phyloP scores from a whole-genome alignment of 2,113 vertebrate species.

The Callipepla squamata region DNA sequence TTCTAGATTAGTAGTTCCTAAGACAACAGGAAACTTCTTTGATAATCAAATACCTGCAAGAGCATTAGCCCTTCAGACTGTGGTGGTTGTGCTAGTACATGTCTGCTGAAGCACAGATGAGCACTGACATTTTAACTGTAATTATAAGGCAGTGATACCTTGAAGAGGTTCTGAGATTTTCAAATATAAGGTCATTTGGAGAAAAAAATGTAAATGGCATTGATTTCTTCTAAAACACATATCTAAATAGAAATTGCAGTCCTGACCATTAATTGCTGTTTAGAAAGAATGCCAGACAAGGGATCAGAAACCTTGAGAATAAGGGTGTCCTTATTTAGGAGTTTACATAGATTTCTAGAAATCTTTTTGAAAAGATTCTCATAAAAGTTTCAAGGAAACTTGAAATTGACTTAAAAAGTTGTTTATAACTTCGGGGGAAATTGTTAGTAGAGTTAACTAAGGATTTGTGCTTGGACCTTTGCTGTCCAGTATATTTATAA shows the following conservation, averaged over 20 bases:
- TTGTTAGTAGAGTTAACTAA: neutral
- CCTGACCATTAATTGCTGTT: neutral
- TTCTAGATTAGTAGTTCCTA: neutral
- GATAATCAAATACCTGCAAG: neutral
- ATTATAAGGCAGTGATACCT: neutral
- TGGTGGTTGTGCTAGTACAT: neutral
- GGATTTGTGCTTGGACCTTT: neutral
- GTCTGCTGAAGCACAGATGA: neutral
- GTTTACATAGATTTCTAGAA: neutral
- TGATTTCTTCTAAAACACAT: neutral
- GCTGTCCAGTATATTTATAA: neutral
- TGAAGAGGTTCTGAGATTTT: neutral
- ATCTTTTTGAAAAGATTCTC: neutral
- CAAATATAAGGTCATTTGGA: neutral
- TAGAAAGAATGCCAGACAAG: neutral
- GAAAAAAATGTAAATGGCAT: neutral
- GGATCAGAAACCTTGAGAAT: neutral
- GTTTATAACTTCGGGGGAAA: neutral
- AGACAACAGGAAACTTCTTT: neutral
- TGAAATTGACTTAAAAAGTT: neutral
- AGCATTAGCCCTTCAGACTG: neutral
- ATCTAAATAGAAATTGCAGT: neutral
- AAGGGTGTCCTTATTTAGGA: neutral
- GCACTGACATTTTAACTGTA: neutral
- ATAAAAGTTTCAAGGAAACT: neutral